These are phyloP conservation scores for Ceyx margarethae DNA, from an alignment of 2,113 vertebrate species.

Conservation along the genomic window DNA sequence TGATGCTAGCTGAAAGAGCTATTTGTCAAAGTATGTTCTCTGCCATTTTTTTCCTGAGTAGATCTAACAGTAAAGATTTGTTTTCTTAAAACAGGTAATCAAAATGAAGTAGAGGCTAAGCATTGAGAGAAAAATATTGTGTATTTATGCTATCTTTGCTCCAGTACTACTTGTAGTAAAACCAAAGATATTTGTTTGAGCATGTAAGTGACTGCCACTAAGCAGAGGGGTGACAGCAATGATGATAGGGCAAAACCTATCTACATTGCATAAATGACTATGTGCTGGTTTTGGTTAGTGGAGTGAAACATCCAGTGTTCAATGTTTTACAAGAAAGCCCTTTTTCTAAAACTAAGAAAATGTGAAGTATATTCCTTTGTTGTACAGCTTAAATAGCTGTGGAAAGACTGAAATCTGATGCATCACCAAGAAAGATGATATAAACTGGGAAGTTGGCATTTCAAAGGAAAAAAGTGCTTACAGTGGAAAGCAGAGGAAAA, in stretches of 20 bases:
- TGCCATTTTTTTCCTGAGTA: neutral
- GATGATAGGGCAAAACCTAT: neutral
- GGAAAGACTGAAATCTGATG: neutral
- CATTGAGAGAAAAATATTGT: neutral
- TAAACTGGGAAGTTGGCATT: constrained; percentile 3
- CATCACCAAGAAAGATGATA: neutral
- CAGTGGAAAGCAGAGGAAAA: neutral
- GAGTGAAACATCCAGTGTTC: neutral
- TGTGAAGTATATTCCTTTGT: neutral
- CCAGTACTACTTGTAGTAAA: neutral
- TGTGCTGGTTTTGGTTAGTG: neutral
- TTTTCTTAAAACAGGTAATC: neutral
- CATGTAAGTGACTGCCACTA: neutral
- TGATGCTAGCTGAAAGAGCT: neutral
- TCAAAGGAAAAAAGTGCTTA: neutral
- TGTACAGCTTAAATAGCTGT: neutral
- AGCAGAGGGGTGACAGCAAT: neutral
- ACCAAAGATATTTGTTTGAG: neutral
- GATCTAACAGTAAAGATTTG: neutral
- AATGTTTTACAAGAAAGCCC: neutral
- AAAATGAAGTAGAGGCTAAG: neutral
- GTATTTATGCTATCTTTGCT: neutral
- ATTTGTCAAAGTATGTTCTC: neutral
- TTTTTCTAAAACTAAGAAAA: neutral
- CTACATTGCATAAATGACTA: neutral